Base-by-base conservation (phyloP, 2,797 vertebrate genomes). In the Anisognathus igniventris region DNA sequence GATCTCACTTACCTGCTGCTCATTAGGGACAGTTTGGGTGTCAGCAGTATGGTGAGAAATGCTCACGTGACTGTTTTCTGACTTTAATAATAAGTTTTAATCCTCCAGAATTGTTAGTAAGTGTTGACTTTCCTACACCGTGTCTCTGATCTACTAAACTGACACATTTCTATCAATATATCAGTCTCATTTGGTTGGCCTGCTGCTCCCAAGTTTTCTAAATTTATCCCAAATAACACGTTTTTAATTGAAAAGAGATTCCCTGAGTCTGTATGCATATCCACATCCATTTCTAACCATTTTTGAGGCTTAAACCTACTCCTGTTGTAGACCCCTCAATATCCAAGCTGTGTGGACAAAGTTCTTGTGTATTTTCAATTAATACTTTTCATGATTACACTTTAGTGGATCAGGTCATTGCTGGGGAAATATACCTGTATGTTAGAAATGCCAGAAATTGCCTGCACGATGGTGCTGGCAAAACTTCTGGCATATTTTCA, bases 71-170 rank as follows among this genome's bases (percentile, higher is more conserved):
- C 78, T 91, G 68, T 94, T 96, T 96, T 96, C 79, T 95, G 88
- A 96, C 90, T 97, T 95, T 75, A 95, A 61, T 90, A 96, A 70
- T 94, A 95, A 39, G 39, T 96, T 97, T 93, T 96, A 96, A 96
- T 96, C 86, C 77, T 79, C 87, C n/a, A 87, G 64, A 93, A 96
- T 96, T 96, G 65, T 91, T 91, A 92, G 88, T 71, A 47, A 21
- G 19, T 45, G 76, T 72, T 96, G 86, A 65, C 35, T 58, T 96
- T 79, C 35, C 53, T 30, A 23, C 66, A 82, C 95, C 96, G 84
- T 95, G 35, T 92, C 90, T 79, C 61, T 88, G 56, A 62, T 85
- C 47, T 91, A 50, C 62, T 65, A 47, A 81, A 79, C 74, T 81
- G 92, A 75, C 45, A 74, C 5, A 11, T 77, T 95, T 93, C 51